Evolutionary conservation across 1,140 invertebrate species (phyloP), one percentile per base, ranked within the genome.

Genomic region (Pristionchus pacificus): DNA sequence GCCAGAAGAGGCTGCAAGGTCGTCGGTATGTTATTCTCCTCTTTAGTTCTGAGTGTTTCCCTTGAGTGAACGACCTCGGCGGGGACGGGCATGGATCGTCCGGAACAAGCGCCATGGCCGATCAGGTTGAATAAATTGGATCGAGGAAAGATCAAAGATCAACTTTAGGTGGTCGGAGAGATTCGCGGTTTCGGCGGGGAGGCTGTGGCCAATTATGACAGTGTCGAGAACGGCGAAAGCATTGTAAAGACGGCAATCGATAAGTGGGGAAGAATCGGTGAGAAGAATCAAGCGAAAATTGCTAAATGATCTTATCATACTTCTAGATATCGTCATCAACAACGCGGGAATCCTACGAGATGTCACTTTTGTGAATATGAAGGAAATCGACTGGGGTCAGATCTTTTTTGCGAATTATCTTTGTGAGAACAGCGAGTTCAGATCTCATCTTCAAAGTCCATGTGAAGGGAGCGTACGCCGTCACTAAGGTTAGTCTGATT

Each of bases 301-400:
- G 6, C 6, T 10, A 49, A 49, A 6, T 19, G 19, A 19, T 76
- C 59, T 75, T 61, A 58, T 69, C 71, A 58, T 57, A 49, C 72
- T 58, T 79, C 80, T 75, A 77, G 95, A 98, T 86, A 90, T 98
- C 81, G 84, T 98, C 30, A 88, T 98, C 25, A 98, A 98, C 82
- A 98, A 98, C 90, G 96, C 96, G 77, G 96, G 96, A 27, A 97
- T 98, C 84, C 87, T 98, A 25, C 87, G 94, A 76, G 96, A 98
- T 85, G 90, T 89, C 82, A 93, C 93, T 76, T 94, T 98, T 86
- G 85, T 88, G 0, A 92, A 92, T 81, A 93, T 95, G 84, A 90
- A 90, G 64, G 85, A 94, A 65, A 86, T 89, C 30, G 91, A 94
- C 82, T 94, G 92, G 92, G 91, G 92, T 94, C 85, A 30, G 31